phyloP scores from a whole-genome alignment of 2,113 vertebrate genomes.

The Lucifuga dentata region DNA sequence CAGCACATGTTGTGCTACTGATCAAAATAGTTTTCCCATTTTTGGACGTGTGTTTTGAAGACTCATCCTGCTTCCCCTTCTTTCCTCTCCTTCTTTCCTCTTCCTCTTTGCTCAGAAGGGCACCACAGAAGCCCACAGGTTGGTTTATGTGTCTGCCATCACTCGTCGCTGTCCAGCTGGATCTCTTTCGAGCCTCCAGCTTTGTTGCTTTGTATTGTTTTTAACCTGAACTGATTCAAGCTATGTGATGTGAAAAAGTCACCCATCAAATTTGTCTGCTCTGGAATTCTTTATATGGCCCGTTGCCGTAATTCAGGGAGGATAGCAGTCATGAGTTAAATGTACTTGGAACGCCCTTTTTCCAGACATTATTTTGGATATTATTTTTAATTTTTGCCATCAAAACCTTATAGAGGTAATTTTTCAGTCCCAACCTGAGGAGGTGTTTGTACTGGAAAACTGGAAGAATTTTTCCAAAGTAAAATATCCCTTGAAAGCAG shows the following conservation, averaged over 20 bases:
- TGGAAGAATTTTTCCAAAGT: background rate
- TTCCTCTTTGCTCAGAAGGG: slow-evolving; percentile 59
- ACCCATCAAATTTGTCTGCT: background rate
- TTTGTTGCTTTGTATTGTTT: slow-evolving; percentile 39
- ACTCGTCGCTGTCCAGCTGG: slow-evolving; percentile 41
- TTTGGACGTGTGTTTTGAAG: slow-evolving; percentile 81
- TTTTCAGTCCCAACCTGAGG: too few species aligned
- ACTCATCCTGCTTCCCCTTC: slow-evolving; percentile 64
- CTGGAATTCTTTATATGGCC: background rate
- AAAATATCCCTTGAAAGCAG: background rate
- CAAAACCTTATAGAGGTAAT: too few species aligned
- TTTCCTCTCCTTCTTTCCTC: slow-evolving; percentile 27
- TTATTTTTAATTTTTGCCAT: background rate
- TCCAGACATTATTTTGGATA: background rate
- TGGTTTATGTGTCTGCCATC: slow-evolving; percentile 73
- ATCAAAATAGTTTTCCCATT: slow-evolving; percentile 89
- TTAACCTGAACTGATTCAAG: slow-evolving; percentile 18
- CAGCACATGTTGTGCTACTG: slow-evolving; percentile 55
- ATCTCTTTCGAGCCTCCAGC: slow-evolving; percentile 43
- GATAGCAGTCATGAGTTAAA: background rate
- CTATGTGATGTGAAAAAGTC: slow-evolving; percentile 24
- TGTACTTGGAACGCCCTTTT: too few species aligned
- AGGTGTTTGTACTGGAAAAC: background rate
- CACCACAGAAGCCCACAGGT: slow-evolving; percentile 62
- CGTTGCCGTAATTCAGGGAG: background rate